Conservation (phyloP, 2,797 vertebrate species). For the Sebastes umbrosus region DNA sequence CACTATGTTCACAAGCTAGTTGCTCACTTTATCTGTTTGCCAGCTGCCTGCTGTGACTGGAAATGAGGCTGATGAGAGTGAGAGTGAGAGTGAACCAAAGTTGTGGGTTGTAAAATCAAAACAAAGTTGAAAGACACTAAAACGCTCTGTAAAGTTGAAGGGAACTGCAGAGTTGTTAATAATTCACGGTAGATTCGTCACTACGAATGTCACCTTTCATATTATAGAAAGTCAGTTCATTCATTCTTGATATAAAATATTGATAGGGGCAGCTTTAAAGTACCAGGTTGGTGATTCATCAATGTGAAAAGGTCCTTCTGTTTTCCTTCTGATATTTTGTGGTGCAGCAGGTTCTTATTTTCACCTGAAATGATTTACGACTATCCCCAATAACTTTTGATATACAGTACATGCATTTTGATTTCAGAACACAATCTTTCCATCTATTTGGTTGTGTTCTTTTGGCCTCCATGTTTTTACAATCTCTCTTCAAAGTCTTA, state of each 20-base stretch:
- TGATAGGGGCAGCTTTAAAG: not conserved
- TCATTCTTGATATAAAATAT: not conserved
- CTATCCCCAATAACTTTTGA: not conserved
- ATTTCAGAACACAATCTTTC: not conserved
- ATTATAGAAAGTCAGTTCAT: not conserved
- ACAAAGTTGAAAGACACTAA: not conserved
- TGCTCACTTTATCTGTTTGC: not conserved
- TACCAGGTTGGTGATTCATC: not conserved
- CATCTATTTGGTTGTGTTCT: not conserved
- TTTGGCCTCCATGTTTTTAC: not conserved
- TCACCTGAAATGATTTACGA: not conserved
- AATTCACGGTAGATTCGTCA: not conserved
- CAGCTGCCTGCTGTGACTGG: not conserved
- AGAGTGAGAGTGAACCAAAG: not conserved
- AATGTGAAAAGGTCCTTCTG: not conserved
- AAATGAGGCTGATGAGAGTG: not conserved
- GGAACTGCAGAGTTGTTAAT: not conserved
- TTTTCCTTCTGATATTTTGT: not conserved
- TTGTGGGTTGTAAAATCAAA: not conserved
- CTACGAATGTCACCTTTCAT: not conserved
- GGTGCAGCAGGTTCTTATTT: not conserved
- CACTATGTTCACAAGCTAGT: not conserved
- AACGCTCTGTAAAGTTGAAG: not conserved
- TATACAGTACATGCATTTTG: not conserved
- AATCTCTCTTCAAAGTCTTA: not conserved